These are phyloP conservation scores for Catostylus mosaicus DNA, from an alignment of 30 jellyfish, hydroid and myxozoan species.

Conservation along the genomic window DNA sequence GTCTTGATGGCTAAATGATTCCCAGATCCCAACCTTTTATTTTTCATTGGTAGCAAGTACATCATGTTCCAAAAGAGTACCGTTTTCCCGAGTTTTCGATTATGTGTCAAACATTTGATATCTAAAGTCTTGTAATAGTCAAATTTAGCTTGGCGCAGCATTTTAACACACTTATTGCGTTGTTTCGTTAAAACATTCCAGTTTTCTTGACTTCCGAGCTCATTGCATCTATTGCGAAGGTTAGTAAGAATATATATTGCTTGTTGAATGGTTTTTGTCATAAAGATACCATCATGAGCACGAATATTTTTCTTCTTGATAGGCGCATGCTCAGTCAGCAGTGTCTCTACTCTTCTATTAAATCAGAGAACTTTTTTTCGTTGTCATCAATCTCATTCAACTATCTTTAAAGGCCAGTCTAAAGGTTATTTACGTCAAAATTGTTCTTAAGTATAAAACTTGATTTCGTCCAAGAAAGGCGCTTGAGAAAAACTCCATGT, in stretches of 20 bases:
- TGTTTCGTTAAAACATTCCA: conserved; percentile 36
- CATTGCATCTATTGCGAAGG: conserved; percentile 21
- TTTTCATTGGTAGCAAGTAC: conserved; percentile 30
- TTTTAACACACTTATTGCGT: conserved; percentile 14
- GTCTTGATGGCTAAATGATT: neutral
- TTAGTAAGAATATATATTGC: neutral
- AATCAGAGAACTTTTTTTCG: neutral
- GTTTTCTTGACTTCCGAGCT: conserved; percentile 1
- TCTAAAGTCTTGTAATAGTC: conserved; percentile 18
- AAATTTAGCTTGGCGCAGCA: neutral
- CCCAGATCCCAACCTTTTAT: conserved; percentile 33
- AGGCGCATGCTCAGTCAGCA: neutral
- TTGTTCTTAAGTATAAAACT: too few relatives aligned
- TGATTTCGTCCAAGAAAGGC: too few relatives aligned
- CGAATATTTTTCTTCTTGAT: neutral
- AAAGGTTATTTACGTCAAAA: too few relatives aligned
- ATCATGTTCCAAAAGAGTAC: conserved; percentile 32
- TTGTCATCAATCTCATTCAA: neutral
- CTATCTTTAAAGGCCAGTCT: neutral
- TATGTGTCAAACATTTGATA: conserved; percentile 16
- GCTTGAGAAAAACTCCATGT: too few relatives aligned
- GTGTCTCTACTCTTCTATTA: neutral
- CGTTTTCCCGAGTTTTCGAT: conserved; percentile 37
- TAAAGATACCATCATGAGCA: neutral
- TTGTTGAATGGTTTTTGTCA: neutral